Percentiles rank a stretch among this genome's conserved stretches.
Evolutionary conservation across 2,113 vertebrate species (phyloP).

Genomic region (Bos javanicus): DNA sequence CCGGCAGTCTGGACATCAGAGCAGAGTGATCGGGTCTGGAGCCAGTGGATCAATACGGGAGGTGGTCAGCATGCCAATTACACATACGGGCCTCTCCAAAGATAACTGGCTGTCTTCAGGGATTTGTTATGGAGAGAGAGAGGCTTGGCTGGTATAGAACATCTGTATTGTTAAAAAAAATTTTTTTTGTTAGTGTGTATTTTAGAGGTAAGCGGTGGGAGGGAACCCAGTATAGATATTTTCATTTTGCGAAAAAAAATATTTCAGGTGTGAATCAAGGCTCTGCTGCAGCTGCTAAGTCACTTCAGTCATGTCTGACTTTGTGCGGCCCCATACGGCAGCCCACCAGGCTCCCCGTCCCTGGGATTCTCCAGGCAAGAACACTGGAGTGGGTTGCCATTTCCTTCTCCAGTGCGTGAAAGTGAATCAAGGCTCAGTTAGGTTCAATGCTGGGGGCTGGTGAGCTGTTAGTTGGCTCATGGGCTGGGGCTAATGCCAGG

Average conservation of each 20-base stretch:
- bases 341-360: too few species aligned
- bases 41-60: neutral
- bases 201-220: neutral
- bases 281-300: neutral
- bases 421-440: neutral
- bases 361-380: too few species aligned
- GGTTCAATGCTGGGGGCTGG: neutral
- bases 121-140: neutral
- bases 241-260: neutral
- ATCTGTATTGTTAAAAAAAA: neutral
- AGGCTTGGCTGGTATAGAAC: neutral
- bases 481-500: fast-evolving
- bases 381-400: too few species aligned
- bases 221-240: neutral
- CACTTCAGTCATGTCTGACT: too few species aligned
- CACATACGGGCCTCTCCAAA: neutral
- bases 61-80: neutral
- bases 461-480: neutral
- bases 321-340: too few species aligned
- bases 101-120: neutral
- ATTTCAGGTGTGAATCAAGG: neutral
- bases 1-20: neutral
- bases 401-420: too few species aligned
- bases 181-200: neutral
- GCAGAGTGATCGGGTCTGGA: neutral